Evolutionary conservation across 1,140 invertebrate species (phyloP).

Genomic region (Andrena cerasifolii): DNA sequence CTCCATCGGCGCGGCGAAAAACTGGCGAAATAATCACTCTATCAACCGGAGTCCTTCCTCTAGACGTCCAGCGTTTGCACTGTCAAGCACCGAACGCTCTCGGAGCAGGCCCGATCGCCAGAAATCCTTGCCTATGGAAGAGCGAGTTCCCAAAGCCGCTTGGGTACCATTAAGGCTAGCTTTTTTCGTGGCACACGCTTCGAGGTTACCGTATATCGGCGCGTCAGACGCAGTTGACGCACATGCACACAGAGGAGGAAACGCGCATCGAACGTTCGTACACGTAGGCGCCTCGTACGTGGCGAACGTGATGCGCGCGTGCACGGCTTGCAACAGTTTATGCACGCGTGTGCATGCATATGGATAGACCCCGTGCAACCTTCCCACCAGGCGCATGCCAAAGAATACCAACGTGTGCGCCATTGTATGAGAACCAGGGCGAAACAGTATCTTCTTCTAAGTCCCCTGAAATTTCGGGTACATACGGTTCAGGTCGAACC

Average conservation of each 20-base stretch:
- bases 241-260: background rate
- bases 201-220: slow-evolving; percentile 63
- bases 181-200: slow-evolving; percentile 45
- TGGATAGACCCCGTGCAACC: slow-evolving; percentile 15
- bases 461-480: too few relatives aligned
- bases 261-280: slow-evolving; percentile 11
- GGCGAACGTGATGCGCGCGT: background rate
- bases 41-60: too few relatives aligned
- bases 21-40: too few relatives aligned
- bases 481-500: too few relatives aligned
- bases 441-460: background rate
- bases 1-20: too few relatives aligned
- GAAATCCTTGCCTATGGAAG: too few relatives aligned
- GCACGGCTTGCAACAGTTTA: background rate
- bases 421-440: slow-evolving; percentile 1
- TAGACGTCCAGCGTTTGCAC: background rate
- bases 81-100: too few relatives aligned
- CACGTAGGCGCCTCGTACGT: background rate
- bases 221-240: slow-evolving; percentile 38
- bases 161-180: slow-evolving; percentile 24
- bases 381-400: slow-evolving; percentile 18
- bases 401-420: slow-evolving; percentile 21
- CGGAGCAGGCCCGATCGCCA: too few relatives aligned
- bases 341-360: slow-evolving; percentile 10
- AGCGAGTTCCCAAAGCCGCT: background rate